These are phyloP conservation scores for Dipodomys stephensi DNA, from an alignment of 2,113 vertebrate genomes.

Conservation along the genomic window DNA sequence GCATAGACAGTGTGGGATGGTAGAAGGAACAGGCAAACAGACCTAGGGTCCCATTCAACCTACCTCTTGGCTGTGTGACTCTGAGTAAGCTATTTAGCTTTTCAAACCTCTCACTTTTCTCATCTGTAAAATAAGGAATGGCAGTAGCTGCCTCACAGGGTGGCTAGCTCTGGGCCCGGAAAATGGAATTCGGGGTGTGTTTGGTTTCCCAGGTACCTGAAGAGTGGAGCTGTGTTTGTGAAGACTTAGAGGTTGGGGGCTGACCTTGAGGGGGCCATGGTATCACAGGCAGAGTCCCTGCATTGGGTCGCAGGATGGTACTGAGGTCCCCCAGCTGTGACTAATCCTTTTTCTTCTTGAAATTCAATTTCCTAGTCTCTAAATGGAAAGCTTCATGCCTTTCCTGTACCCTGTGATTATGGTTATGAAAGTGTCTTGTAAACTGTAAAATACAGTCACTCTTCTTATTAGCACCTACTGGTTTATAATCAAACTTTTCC, in stretches of 20 bases:
- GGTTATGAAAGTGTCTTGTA: neutral
- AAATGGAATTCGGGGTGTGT: neutral
- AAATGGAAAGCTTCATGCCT: neutral
- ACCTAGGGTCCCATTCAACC: neutral
- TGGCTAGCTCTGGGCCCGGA: neutral
- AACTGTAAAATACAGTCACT: constrained; percentile 1
- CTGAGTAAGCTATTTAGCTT: neutral
- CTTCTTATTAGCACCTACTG: neutral
- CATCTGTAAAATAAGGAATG: neutral
- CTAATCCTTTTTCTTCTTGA: neutral
- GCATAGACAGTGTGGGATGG: neutral
- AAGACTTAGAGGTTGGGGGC: neutral
- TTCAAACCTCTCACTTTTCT: neutral
- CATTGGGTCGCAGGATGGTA: neutral
- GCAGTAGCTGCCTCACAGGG: neutral
- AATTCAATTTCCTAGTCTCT: constrained; percentile 22
- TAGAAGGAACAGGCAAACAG: neutral
- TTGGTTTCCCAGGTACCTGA: neutral
- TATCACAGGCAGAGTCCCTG: neutral
- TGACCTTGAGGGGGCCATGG: neutral
- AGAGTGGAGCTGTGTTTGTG: neutral
- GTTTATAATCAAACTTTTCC: constrained; percentile 28
- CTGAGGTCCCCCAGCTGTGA: neutral
- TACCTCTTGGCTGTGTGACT: neutral
- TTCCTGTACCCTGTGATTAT: neutral